Conservation (phyloP, 2,113 vertebrate species). For the Pholis gunnellus region DNA sequence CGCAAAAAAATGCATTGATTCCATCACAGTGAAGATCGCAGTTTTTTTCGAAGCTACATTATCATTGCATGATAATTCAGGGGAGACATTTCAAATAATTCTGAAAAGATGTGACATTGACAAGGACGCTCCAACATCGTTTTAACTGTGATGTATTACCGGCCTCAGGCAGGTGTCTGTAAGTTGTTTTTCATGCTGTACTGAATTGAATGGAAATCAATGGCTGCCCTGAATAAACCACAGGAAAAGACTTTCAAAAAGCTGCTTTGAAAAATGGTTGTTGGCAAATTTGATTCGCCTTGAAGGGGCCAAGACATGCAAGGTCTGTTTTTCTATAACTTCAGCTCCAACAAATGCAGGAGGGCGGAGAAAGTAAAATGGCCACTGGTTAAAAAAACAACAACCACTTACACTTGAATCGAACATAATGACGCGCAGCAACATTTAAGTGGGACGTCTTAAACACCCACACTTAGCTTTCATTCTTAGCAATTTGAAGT, state of each 20-base stretch:
- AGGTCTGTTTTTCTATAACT: background rate
- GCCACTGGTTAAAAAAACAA: background rate
- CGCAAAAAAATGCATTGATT: background rate
- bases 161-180: slow-evolving; percentile 6
- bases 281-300: background rate
- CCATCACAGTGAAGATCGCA: background rate
- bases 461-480: slow-evolving; percentile 16
- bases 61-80: background rate
- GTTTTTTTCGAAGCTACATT: background rate
- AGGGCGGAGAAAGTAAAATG: background rate
- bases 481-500: background rate
- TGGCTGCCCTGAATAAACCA: slow-evolving; percentile 16
- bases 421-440: background rate
- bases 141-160: background rate
- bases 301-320: too few relatives aligned
- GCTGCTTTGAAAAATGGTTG: background rate
- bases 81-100: background rate
- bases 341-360: background rate
- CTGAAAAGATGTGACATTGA: background rate
- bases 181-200: slow-evolving; percentile 22
- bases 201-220: slow-evolving; percentile 43
- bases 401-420: background rate
- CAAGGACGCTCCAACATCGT: background rate
- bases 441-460: background rate
- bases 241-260: background rate